Base-by-base conservation (phyloP, 1,140 invertebrate species). In the Telenomus remus region DNA sequence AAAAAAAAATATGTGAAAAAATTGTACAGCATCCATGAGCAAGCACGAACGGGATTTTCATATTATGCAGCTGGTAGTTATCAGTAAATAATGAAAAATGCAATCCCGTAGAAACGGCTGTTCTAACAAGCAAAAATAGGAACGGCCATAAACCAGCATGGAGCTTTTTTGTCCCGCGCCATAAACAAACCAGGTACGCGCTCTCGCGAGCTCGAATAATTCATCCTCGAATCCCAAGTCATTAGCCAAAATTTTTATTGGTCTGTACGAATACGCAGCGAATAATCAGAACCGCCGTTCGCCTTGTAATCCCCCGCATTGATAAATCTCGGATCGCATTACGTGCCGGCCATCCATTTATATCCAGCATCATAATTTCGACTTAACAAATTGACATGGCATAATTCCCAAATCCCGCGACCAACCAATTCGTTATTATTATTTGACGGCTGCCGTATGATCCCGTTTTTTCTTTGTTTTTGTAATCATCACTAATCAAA, bases 181-280 rank as follows among this genome's bases (percentile, higher is more conserved):
- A 54, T 54, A 54, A 54, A 54, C 34, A 49, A 42, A 4, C 46
- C n/a, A n/a, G n/a, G n/a, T n/a, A n/a, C n/a, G n/a, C n/a, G n/a
- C 11, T 19, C 34, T 37, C 34, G 14, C 34, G 37, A 33, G 11
- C 4, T 4, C 48, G 33, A 48, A 59, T 60, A 63, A 63, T 54
- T 54, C 49, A 63, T 46, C 11, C 39, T 4, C 42, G 27, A 63
- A 63, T 53, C 42, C 50, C 49, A 13, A 47, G 39, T 63, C 60
- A 63, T 63, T 63, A 46, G 0, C 6, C 50, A 49, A 63, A 53
- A 63, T 53, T 53, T 63, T 47, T 63, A 63, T 54, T 53, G 48
- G 14, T n/a, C 49, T 12, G 12, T 12, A 7, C 13, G 19, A 27
- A 27, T 27, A 44, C 12, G 43, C 43, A 11, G 19, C 60, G 42